Evolutionary conservation across 2,113 vertebrate genomes (phyloP).

Genomic region (Ornithorhynchus anatinus): DNA sequence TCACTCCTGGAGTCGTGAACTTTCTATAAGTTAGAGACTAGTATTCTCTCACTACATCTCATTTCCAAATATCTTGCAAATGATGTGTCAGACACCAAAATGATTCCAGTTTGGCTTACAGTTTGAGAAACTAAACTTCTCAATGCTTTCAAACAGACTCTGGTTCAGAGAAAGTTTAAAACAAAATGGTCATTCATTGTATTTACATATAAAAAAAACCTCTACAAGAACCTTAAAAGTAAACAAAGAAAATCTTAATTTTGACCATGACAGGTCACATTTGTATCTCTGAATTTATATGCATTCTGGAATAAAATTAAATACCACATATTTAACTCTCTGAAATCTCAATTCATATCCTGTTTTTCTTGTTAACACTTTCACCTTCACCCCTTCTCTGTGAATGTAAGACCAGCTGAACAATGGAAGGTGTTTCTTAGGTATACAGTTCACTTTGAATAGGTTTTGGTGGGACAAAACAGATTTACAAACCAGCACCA

Average conservation of each 20-base stretch:
- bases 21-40: conserved; percentile 41
- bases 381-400: no score
- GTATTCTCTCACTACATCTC: conserved; percentile 49
- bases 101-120: conserved; percentile 62
- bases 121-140: conserved; percentile 37
- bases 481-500: no score
- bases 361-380: no score
- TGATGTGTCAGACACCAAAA: conserved; percentile 62
- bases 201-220: conserved; percentile 18
- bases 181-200: conserved; percentile 3
- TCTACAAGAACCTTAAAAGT: neutral
- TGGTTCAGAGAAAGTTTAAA: conserved; percentile 3
- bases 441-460: no score
- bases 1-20: conserved; percentile 59
- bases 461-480: no score
- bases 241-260: conserved; percentile 11
- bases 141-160: conserved; percentile 45
- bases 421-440: no score
- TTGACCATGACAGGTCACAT: no score
- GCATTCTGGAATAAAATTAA: no score
- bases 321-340: no score
- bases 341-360: no score
- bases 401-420: no score
- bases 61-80: conserved; percentile 63
- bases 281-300: no score